A percentile compares a stretch with the other conserved stretches of the same genome.
These are phyloP conservation scores for Gavialis gangeticus DNA, from an alignment of 2,113 vertebrate species.

Conservation along the genomic window DNA sequence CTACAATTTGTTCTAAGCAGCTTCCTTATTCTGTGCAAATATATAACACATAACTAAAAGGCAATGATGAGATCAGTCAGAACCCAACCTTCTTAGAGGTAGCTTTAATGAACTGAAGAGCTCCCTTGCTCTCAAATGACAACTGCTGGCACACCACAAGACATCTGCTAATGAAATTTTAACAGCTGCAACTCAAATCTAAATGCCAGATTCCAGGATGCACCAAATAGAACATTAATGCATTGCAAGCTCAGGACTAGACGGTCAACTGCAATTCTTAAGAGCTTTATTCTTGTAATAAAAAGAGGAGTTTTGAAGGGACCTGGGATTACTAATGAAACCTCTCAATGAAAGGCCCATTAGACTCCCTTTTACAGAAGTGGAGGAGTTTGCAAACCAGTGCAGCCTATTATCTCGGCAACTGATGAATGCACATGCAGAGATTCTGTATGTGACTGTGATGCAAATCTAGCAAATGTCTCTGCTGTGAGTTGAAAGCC, in stretches of 20 bases:
- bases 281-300: neutral
- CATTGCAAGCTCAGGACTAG: fast-evolving
- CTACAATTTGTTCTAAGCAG: neutral
- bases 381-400: neutral
- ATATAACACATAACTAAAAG: neutral
- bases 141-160: neutral
- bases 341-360: neutral
- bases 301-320: neutral
- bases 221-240: fast-evolving
- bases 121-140: neutral
- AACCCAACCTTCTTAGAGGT: neutral
- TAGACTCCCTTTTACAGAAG: neutral
- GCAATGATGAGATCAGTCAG: neutral
- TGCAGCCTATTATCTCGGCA: fast-evolving
- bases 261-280: neutral
- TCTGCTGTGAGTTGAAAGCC: neutral
- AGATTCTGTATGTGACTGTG: fast-evolving
- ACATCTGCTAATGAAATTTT: neutral
- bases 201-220: neutral
- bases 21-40: neutral
- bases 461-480: neutral
- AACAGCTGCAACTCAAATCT: neutral
- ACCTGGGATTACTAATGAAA: neutral
- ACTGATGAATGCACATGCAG: fast-evolving
- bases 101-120: neutral